A percentile compares a stretch with the other conserved stretches of the same genome.
phyloP scores from a whole-genome alignment of 2,113 vertebrate genomes.

The Pitta sordida region DNA sequence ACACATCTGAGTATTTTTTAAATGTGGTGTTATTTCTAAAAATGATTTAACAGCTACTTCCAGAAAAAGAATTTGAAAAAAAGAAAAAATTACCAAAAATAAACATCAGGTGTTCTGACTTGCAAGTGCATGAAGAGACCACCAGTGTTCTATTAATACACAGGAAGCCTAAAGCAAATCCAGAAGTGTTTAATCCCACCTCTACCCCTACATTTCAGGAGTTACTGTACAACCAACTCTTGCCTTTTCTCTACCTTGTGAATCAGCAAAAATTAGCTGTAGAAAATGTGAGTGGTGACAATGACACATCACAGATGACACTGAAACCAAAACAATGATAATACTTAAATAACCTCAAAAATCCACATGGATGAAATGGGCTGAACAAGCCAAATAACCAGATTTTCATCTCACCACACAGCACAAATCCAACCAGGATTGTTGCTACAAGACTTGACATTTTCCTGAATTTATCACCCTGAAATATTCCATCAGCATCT shows the following conservation, averaged over 20 bases:
- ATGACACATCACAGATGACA: too few species aligned
- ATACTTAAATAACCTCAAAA: background rate
- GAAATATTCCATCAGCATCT: background rate
- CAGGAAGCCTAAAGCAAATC: background rate
- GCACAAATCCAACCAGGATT: background rate
- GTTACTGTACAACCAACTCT: background rate
- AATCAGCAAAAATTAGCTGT: background rate
- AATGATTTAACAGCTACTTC: rapidly evolving
- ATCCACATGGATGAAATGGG: background rate
- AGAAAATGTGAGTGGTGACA: too few species aligned
- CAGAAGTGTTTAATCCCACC: background rate
- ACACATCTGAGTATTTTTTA: background rate
- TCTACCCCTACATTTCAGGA: background rate
- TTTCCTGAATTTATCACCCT: background rate
- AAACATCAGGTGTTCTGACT: background rate
- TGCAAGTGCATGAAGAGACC: background rate
- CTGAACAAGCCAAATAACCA: background rate
- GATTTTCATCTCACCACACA: background rate
- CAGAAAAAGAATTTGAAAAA: rapidly evolving
- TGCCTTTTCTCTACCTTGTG: background rate
- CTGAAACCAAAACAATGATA: background rate
- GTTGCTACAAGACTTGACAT: background rate
- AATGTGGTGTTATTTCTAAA: background rate
- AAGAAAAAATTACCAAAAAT: background rate
- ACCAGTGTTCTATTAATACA: background rate